phyloP scores from a whole-genome alignment of 2,113 vertebrate genomes.

The Myrmecophaga tridactyla region DNA sequence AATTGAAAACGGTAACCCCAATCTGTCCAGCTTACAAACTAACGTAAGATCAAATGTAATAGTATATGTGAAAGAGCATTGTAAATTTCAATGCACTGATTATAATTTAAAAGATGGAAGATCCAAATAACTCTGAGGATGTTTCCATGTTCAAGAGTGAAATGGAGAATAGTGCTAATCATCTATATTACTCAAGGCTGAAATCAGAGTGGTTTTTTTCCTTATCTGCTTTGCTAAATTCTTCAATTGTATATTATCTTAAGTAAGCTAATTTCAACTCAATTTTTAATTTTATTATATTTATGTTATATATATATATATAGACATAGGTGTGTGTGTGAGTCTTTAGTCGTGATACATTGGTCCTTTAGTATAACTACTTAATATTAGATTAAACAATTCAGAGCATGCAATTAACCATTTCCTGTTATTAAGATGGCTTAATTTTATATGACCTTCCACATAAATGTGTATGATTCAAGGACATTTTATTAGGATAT shows the following conservation, averaged over 20 bases:
- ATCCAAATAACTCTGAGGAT: background rate
- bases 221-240: background rate
- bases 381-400: background rate
- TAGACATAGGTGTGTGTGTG: rapidly evolving
- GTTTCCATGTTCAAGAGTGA: background rate
- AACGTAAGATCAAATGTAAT: background rate
- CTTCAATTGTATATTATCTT: background rate
- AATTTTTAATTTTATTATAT: background rate
- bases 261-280: background rate
- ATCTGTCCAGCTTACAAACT: background rate
- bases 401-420: background rate
- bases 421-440: background rate
- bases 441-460: background rate
- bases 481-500: background rate
- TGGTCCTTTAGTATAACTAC: background rate
- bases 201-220: background rate
- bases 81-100: background rate
- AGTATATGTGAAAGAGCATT: background rate
- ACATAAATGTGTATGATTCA: background rate
- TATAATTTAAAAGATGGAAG: background rate
- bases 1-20: background rate
- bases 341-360: background rate
- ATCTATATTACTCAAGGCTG: background rate
- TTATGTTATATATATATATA: background rate
- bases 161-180: background rate